A percentile compares a stretch with the other conserved stretches of the same genome.
Evolutionary conservation across 1,140 invertebrate genomes (phyloP).

Genomic region (Goniozus legneri): DNA sequence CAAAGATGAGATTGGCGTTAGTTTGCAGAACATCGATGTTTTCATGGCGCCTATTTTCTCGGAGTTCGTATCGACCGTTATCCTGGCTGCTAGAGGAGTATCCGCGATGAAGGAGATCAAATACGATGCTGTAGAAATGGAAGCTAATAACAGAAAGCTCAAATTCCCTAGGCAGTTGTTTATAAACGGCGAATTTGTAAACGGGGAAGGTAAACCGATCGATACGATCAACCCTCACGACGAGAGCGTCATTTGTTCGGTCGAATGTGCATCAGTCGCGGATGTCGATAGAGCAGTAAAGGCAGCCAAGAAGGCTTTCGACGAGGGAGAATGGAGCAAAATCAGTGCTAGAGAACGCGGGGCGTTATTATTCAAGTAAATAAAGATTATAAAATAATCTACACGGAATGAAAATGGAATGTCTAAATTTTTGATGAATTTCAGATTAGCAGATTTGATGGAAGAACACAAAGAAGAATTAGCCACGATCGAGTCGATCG

Average conservation of each 20-base stretch:
- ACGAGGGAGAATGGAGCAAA: slow-evolving; percentile 84
- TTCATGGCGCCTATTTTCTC: slow-evolving; percentile 89
- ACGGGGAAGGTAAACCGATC: slow-evolving; percentile 67
- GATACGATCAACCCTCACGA: slow-evolving; percentile 81
- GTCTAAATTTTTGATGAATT: no score
- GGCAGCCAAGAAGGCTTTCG: slow-evolving; percentile 83
- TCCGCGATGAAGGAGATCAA: slow-evolving; percentile 54
- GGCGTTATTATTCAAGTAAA: slow-evolving; percentile 67
- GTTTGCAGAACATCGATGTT: slow-evolving; percentile 84
- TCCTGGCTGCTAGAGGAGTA: slow-evolving; percentile 66
- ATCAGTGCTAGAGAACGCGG: slow-evolving; percentile 82
- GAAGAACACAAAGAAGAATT: slow-evolving; percentile 90
- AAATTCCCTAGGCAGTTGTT: slow-evolving; percentile 86
- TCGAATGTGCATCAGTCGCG: slow-evolving; percentile 67
- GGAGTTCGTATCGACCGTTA: slow-evolving; percentile 70
- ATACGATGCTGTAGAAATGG: slow-evolving; percentile 71
- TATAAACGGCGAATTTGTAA: slow-evolving; percentile 86
- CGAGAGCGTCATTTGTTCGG: slow-evolving; percentile 75
- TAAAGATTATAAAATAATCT: background rate
- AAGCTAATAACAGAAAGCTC: slow-evolving; percentile 80
- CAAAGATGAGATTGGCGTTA: slow-evolving; percentile 74
- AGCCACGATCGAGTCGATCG: slow-evolving; percentile 87
- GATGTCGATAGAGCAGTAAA: slow-evolving; percentile 87
- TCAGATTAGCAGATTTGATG: slow-evolving; percentile 87
- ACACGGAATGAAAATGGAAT: no score